A percentile compares a stretch with the other conserved stretches of the same genome.
These are phyloP conservation scores for Xiphias gladius DNA, from an alignment of 2,113 vertebrate genomes.

Conservation along the genomic window DNA sequence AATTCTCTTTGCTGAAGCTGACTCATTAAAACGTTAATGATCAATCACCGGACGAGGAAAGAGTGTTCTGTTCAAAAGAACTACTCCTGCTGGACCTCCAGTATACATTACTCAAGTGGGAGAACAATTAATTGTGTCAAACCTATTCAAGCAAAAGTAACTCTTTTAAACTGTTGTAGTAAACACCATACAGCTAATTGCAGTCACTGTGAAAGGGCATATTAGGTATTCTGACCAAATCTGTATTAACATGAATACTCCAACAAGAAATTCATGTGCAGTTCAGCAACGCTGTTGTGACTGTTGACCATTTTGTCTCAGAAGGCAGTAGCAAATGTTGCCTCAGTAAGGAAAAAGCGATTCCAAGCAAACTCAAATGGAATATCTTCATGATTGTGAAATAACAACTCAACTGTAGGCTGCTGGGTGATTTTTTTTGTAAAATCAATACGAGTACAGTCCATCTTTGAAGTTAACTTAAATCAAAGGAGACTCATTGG, in stretches of 20 bases:
- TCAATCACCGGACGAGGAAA: conserved; percentile 17
- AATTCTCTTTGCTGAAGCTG: conserved; percentile 3
- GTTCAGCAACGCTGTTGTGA: background rate
- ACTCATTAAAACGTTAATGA: conserved; percentile 17
- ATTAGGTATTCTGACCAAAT: background rate
- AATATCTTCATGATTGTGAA: background rate
- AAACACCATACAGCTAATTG: background rate
- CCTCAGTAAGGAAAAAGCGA: background rate
- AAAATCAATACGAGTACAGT: background rate
- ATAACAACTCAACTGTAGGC: background rate
- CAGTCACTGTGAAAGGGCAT: background rate
- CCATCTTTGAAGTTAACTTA: background rate
- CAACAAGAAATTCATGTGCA: background rate
- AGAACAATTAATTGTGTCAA: conserved; percentile 21
- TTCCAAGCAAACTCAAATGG: background rate
- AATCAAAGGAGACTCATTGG: background rate
- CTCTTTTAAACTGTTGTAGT: background rate
- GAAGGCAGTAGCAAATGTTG: background rate
- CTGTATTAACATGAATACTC: background rate
- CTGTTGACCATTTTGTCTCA: background rate
- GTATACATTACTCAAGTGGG: conserved; percentile 28
- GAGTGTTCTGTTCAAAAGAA: conserved; percentile 27
- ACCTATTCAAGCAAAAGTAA: conserved; percentile 19
- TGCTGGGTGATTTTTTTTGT: background rate
- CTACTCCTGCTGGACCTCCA: background rate